Evolutionary conservation across 2,113 vertebrate species (phyloP).

Genomic region (Oncorhynchus gorbuscha): DNA sequence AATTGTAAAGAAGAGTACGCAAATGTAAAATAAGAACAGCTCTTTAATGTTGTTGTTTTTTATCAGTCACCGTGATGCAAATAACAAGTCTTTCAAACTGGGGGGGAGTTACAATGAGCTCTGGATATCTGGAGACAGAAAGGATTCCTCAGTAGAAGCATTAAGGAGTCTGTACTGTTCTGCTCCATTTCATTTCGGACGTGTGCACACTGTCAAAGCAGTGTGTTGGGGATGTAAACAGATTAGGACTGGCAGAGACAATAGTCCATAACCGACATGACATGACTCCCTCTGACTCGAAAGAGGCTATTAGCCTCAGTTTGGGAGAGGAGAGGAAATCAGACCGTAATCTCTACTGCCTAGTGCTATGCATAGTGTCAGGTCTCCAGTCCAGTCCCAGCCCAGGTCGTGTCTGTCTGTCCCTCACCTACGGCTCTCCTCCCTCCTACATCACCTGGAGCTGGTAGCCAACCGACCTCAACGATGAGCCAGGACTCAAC

Average conservation of each 20-base stretch:
- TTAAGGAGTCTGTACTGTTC: neutral
- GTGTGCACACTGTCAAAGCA: neutral
- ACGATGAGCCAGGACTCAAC: conserved; percentile 3
- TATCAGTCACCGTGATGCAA: neutral
- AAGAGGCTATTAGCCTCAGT: conserved; percentile 7
- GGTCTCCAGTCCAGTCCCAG: no score
- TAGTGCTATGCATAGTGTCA: no score
- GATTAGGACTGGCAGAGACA: neutral
- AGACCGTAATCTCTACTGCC: neutral
- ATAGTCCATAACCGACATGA: conserved; percentile 1
- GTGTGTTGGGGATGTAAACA: neutral
- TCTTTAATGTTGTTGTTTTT: neutral
- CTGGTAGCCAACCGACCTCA: conserved; percentile 2
- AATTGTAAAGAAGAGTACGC: no score
- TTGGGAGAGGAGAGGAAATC: neutral
- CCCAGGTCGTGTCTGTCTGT: neutral
- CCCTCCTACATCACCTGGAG: conserved; percentile 4
- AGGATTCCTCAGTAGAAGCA: neutral
- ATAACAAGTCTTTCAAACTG: no score
- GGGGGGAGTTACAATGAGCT: no score
- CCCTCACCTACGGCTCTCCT: neutral
- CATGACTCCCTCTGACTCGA: neutral
- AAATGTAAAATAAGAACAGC: neutral
- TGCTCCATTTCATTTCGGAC: neutral
- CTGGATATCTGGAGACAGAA: neutral